Conservation (phyloP, 2,888 invertebrate species). For the Antitype chi region DNA sequence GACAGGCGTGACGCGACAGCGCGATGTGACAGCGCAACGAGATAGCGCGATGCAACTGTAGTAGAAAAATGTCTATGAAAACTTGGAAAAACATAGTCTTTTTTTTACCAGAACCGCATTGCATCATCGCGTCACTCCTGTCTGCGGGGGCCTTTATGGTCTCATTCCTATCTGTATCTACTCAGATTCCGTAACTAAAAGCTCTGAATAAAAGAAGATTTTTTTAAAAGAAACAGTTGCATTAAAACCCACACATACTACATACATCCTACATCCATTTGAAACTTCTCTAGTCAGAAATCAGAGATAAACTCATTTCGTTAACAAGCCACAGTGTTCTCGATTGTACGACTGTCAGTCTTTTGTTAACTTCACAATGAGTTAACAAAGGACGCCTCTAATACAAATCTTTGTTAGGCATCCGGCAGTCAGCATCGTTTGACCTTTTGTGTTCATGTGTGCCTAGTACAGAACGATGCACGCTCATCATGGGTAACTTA, state of each 20-base stretch:
- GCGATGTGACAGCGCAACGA: too few species aligned
- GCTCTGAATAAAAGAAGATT: not conserved
- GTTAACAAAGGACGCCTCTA: conserved; percentile 50
- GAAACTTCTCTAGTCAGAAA: conserved; percentile 3
- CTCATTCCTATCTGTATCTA: not conserved
- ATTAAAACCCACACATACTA: not conserved
- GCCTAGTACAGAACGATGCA: not conserved
- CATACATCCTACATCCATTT: not conserved
- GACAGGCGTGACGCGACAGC: too few species aligned
- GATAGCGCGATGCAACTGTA: too few species aligned
- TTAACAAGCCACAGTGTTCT: conserved; percentile 31
- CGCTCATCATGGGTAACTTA: not conserved
- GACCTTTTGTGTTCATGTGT: conserved; percentile 42
- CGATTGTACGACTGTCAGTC: conserved; percentile 27
- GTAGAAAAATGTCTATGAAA: too few species aligned
- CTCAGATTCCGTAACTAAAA: not conserved
- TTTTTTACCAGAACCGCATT: too few species aligned
- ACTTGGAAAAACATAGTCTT: too few species aligned
- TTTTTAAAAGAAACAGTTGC: not conserved
- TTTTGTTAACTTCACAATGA: conserved; percentile 58
- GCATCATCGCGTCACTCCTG: too few species aligned
- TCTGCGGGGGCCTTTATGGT: not conserved
- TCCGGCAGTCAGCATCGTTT: conserved; percentile 49
- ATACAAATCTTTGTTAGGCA: conserved; percentile 51
- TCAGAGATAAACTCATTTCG: conserved; percentile 1